These are phyloP conservation scores for Silvanus unidentatus DNA, from an alignment of 2,888 invertebrate species.

Conservation along the genomic window DNA sequence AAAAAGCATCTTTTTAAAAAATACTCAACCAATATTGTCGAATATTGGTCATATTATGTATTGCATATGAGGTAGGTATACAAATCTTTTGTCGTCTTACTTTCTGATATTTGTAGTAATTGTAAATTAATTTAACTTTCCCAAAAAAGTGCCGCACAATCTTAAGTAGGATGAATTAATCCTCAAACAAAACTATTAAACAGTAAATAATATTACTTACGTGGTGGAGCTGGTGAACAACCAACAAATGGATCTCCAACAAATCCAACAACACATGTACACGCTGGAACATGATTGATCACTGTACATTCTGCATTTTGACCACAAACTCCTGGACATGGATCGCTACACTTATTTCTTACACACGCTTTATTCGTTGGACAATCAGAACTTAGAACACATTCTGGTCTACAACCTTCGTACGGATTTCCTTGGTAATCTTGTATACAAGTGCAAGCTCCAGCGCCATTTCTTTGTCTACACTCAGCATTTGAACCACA, in stretches of 20 bases:
- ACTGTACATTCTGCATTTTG: slow-evolving; percentile 77
- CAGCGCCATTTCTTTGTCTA: slow-evolving; percentile 69
- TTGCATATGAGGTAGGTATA: no score
- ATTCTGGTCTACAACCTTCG: slow-evolving; percentile 81
- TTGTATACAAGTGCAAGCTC: slow-evolving; percentile 72
- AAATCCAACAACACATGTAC: slow-evolving; percentile 70
- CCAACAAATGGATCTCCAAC: slow-evolving; percentile 33
- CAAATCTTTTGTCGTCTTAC: no score
- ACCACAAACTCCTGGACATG: slow-evolving; percentile 82
- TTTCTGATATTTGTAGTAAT: no score
- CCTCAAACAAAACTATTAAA: no score
- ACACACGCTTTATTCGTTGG: slow-evolving; percentile 75
- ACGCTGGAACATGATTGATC: slow-evolving; percentile 80
- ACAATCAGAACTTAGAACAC: slow-evolving; percentile 80
- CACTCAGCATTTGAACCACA: slow-evolving; percentile 82
- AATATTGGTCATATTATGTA: no score
- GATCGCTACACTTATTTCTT: slow-evolving; percentile 77
- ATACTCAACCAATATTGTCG: no score
- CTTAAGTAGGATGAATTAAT: no score
- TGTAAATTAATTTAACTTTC: no score
- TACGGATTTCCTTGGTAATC: slow-evolving; percentile 83
- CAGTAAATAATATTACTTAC: slow-evolving; percentile 17
- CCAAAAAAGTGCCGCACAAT: no score
- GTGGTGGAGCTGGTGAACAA: slow-evolving; percentile 44
- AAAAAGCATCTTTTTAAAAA: no score